Base-by-base conservation (phyloP, 2,888 invertebrate genomes). In the Baccha elongata region DNA sequence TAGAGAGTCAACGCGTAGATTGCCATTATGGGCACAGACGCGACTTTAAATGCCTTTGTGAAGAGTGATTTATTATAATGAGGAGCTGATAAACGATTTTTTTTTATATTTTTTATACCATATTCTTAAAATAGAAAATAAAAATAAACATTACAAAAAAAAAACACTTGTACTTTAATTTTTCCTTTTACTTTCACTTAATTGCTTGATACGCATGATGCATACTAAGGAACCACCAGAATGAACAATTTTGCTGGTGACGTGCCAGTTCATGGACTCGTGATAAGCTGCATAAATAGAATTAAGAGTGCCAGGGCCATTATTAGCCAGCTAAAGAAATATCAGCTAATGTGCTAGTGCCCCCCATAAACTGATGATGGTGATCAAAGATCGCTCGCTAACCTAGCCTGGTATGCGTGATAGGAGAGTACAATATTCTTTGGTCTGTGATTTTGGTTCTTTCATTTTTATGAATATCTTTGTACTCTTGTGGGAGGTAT, bases 111-210 rank as follows among this genome's bases (percentile, higher is more conserved):
- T 78, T 76, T 71, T 79, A 44, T 72, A 68, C 67, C 35, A 46
- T 13, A 40, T 68, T 67, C 69, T 81, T 73, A 67, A 32, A 60
- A 60, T 60, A 60, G 60, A 60, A 29, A 60, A 19, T 62, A 35
- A 32, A 48, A 53, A 62, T 42, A 48, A 52, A 75, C 55, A 58
- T 71, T 62, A 68, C 74, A 6, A 50, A 58, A 40, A 58, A 50
- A 35, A 50, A 8, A 15, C 21, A 53, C 21, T 64, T 55, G 64
- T 46, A 37, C n/a, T 62, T 50, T 55, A 15, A 65, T 75, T 76
- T 67, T 75, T 42, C 32, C 46, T 71, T 67, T 76, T 67, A 81
- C 80, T 81, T 81, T 81, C 81, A 81, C 81, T 69, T 74, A 42
- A 58, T 46, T 6, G 4, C 3, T 48, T 42, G 6, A 52, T 58